These are phyloP conservation scores for Pararge aegeria DNA, from an alignment of 1,140 invertebrate species.

Conservation along the genomic window DNA sequence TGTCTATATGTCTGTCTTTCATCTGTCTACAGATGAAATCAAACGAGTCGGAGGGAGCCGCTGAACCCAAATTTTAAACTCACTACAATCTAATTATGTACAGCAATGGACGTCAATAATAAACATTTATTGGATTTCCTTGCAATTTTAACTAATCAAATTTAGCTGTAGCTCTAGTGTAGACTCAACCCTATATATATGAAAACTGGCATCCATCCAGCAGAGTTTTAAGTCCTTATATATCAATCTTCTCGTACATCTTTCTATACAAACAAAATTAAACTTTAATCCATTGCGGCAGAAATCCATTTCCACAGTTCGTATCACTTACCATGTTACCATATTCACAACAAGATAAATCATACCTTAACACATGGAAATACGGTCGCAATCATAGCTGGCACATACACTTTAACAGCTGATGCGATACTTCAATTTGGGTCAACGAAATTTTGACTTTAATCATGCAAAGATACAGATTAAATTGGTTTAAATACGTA, in stretches of 20 bases:
- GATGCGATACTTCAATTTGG: conserved; percentile 10
- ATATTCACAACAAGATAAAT: background rate
- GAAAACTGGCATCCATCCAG: conserved; percentile 11
- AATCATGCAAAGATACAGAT: conserved; percentile 6
- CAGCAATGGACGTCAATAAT: no score
- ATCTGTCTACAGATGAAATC: no score
- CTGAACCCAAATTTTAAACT: no score
- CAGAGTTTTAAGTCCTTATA: conserved; percentile 9
- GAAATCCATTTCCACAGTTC: background rate
- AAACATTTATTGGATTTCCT: no score
- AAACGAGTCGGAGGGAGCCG: no score
- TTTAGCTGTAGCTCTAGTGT: background rate
- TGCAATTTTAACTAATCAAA: no score
- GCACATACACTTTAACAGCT: conserved; percentile 6
- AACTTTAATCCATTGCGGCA: conserved; percentile 3
- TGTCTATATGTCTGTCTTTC: no score
- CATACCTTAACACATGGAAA: background rate
- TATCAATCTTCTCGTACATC: conserved; percentile 3
- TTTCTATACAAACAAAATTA: background rate
- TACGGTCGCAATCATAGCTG: background rate
- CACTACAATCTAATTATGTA: no score
- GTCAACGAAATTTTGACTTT: conserved; percentile 18
- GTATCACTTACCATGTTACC: background rate
- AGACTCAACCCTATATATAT: background rate
- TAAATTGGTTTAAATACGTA: conserved; percentile 8